Base-by-base conservation (phyloP, 2,888 invertebrate genomes). In the Lasioglossum lativentre region DNA sequence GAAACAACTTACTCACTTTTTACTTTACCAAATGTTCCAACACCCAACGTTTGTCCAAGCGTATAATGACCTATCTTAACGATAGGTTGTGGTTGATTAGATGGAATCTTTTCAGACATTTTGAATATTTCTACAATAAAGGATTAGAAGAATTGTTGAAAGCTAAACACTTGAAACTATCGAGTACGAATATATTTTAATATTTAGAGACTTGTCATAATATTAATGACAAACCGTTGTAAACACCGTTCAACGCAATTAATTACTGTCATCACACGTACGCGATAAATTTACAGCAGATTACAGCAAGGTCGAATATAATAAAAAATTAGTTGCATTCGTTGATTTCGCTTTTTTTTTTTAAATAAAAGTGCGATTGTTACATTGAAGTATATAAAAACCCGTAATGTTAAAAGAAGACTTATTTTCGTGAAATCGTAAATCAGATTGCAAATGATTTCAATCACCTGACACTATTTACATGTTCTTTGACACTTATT, bases 11-110 rank as follows among this genome's bases (percentile, higher is more conserved):
- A 92, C 96, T 94, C 95, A 97, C 97, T 99, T 96, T 99, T 99
- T 4, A 99, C 99, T 96, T 99, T 99, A 82, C 99, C 99, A 96
- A 99, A 99, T 6, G 99, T 99, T 45, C 99, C 99, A 59, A 99
- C 98, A 59, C 99, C 99, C 70, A 99, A 96, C 3, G 98, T 98
- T 93, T 97, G 97, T 34, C 99, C 99, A 75, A 99, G 96, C 78
- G 98, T 98, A 95, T 99, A 99, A 95, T 99, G 99, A 0, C 99
- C 99, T 94, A 99, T 99, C 96, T 99, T 99, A 56, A 99, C 98
- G 89, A 98, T 97, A 80, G 98, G 98, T 95, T 97, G 98, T 23
- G 92, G 93, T 86, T 94, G 95, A 82, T 87, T 91, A 59, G 88
- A 90, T 72, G 89, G 89, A 23, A 91, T 92, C 91, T 93, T 94